Percentiles rank a stretch among this genome's conserved stretches.
Conservation (phyloP, 37 sponge, comb jelly and placozoan genomes). For the Bolinopsis microptera region DNA sequence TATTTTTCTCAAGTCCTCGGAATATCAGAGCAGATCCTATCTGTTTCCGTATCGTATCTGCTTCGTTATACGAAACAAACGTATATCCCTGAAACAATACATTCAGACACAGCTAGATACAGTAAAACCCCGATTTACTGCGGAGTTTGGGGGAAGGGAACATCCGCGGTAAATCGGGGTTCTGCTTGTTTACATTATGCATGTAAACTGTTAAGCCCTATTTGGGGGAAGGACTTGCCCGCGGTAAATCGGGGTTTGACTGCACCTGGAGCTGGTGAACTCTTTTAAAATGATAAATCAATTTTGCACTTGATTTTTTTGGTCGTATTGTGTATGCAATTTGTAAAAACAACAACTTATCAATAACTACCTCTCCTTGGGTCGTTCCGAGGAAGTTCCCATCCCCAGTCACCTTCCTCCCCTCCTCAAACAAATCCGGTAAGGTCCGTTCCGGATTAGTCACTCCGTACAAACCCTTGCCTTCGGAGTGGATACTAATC, state of each 20-base stretch:
- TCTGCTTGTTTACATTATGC: too few species aligned
- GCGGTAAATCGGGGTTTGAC: too few species aligned
- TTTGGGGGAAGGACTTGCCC: too few species aligned
- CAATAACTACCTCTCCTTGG: background rate
- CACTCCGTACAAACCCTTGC: background rate
- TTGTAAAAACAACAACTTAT: background rate
- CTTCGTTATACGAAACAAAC: conserved; percentile 14
- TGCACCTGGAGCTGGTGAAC: too few species aligned
- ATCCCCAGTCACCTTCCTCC: background rate
- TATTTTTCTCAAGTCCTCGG: background rate
- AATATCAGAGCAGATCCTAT: conserved; percentile 15
- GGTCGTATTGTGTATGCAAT: too few species aligned
- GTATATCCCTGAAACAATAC: conserved; percentile 6
- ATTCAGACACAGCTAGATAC: too few species aligned
- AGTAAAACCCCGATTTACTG: too few species aligned
- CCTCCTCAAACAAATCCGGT: background rate
- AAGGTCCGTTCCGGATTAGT: background rate
- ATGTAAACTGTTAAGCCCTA: too few species aligned
- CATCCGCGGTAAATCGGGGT: too few species aligned
- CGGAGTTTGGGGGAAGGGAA: too few species aligned
- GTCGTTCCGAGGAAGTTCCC: conserved; percentile 32
- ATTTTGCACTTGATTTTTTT: too few species aligned
- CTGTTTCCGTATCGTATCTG: background rate
- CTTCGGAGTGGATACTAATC: background rate
- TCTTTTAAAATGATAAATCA: too few species aligned